Base-by-base conservation (phyloP, 2,888 invertebrate species). In the Microctonus brassicae region DNA sequence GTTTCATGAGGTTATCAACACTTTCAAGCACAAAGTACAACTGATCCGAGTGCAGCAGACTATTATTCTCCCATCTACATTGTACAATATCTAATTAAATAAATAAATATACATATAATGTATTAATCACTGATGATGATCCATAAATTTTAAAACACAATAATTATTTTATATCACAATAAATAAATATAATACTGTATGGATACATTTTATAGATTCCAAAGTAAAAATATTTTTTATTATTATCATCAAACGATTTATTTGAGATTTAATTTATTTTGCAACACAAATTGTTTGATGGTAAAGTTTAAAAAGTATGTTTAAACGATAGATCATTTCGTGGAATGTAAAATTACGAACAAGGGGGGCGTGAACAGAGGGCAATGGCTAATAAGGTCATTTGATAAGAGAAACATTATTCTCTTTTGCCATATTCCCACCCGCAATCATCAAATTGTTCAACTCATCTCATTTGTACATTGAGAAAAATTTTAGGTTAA, bases 11-110 rank as follows among this genome's bases (percentile, higher is more conserved):
- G 87, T 87, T 87, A 87, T 87, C 86, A 70, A n/a, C 66, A 75
- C 83, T 83, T 82, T 80, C 79, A 73, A 74, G 86, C 83, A 72
- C 84, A 86, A 86, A 86, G 86, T 86, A 82, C 87, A 84, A 82
- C 81, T 81, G 84, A 83, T 82, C 70, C 70, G 79, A 81, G 81
- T 82, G 81, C 80, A 83, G 78, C 80, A 74, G 63, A 63, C 17
- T 47, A 47, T 17, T 29, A 29, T 29, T 47, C 47, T 47, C 9
- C n/a, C 47, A 47, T 47, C 17, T 47, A 6, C 17, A 60, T 34
- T 34, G 33, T 9, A 47, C 17, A 17, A n/a, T 39, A 13, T 39
- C 4, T 39, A n/a, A 39, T n/a, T 39, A 11, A 13, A 13, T 39
- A 13, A n/a, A n/a, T n/a, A n/a, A n/a, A n/a, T n/a, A n/a, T n/a